Base-by-base conservation (phyloP, 2,888 invertebrate genomes). In the Agrotis puta region DNA sequence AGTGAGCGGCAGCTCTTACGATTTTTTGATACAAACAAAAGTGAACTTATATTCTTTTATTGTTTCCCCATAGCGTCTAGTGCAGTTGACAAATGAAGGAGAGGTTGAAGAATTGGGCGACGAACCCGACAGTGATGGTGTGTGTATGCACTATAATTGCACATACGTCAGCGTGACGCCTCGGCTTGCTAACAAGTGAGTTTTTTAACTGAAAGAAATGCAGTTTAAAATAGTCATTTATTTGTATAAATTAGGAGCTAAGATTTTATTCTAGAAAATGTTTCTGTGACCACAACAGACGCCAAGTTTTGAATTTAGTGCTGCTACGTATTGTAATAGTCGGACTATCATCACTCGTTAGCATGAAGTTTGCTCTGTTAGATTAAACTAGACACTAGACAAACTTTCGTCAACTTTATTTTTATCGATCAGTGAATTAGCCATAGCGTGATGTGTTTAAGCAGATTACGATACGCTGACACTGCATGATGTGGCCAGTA, bases 91-190 rank as follows among this genome's bases (percentile, higher is more conserved):
- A 0, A 87, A 92, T 9, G 94, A 94, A 0, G 92, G 91, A 2
- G 95, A 95, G 18, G 89, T 89, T 0, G 94, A 94, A 65, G 95
- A 95, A n/a, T 67, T 93, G 11, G 91, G 91, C 1, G 95, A 94
- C 33, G 93, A 93, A 2, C 86, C 85, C 4, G 92, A 91, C 18
- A 68, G 85, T 0, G 93, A 94, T 50, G 87, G 92, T 5, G 90
- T 91, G 2, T 95, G 95, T 75, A 92, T 94, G 90, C 95, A 95
- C 75, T 95, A 95, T 85, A 95, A 94, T 86, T 94, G 94, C 84
- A 91, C 93, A 0, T 96, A 95, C 77, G 92, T 95, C 72, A 94
- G 95, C 83, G 94, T 96, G 33, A 95, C 95, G 2, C 94, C 94
- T 1, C 92, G 92, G 66, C 83, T 96, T 6, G 87, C 94, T 5